A percentile compares a stretch with the other conserved stretches of the same genome.
These are phyloP conservation scores for Sternarchorhynchus goeldii DNA, from an alignment of 2,797 vertebrate genomes.

Conservation along the genomic window DNA sequence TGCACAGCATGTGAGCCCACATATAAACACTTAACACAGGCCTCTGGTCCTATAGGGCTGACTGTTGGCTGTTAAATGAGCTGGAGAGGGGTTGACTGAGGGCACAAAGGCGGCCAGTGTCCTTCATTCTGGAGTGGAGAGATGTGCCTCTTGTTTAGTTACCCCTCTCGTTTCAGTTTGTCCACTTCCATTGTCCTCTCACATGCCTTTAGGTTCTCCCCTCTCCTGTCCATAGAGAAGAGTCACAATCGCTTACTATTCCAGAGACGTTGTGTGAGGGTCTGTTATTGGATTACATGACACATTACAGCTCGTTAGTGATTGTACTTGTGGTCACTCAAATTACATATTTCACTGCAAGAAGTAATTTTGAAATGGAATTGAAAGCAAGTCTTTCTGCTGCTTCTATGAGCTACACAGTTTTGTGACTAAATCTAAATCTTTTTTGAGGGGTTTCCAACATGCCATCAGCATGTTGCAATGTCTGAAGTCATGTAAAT, in stretches of 20 bases:
- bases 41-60: slow-evolving; percentile 27
- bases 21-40: not conserved
- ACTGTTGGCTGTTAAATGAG: slow-evolving; percentile 13
- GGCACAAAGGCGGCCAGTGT: slow-evolving; percentile 46
- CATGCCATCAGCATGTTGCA: too few species aligned
- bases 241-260: slow-evolving; percentile 14
- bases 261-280: not conserved
- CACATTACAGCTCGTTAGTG: slow-evolving; percentile 8
- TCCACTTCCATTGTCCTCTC: slow-evolving; percentile 22
- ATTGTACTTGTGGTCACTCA: slow-evolving; percentile 17
- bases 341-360: slow-evolving; percentile 28
- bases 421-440: not conserved
- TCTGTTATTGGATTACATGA: slow-evolving; percentile 31
- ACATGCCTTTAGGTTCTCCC: slow-evolving; percentile 14
- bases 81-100: slow-evolving; percentile 4
- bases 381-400: not conserved
- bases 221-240: slow-evolving; percentile 16
- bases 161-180: slow-evolving; percentile 31
- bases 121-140: slow-evolving; percentile 24
- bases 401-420: not conserved
- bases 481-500: too few species aligned
- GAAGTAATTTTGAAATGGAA: slow-evolving; percentile 20
- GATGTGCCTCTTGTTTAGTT: slow-evolving; percentile 26
- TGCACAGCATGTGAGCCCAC: slow-evolving; percentile 55
- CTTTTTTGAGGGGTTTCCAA: too few species aligned